A percentile compares a stretch with the other conserved stretches of the same genome.
Conservation (phyloP, 2,888 invertebrate species). For the Lochmaea capreae region DNA sequence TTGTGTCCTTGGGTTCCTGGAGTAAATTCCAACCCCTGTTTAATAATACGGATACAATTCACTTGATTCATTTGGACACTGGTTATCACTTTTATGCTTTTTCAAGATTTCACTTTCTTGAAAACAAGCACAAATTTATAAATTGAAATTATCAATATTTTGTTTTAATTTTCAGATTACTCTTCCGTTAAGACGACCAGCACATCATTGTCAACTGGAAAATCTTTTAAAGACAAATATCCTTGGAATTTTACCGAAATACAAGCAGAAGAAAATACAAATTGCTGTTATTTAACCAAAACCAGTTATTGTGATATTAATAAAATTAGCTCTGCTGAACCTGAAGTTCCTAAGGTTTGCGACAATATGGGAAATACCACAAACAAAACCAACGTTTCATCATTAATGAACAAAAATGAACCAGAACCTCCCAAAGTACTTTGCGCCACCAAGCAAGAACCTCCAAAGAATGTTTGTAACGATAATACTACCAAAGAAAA, state of each 20-base stretch:
- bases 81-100: no score
- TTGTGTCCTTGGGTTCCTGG: no score
- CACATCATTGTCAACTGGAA: neutral
- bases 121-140: no score
- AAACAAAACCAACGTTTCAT: no score
- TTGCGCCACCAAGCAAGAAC: neutral
- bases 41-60: no score
- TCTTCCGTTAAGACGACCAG: neutral
- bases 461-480: neutral
- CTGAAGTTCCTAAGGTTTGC: conserved; percentile 6
- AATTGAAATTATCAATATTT: no score
- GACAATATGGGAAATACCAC: neutral
- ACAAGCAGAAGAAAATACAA: neutral
- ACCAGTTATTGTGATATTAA: neutral
- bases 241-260: neutral
- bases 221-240: conserved; percentile 1
- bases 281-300: conserved; percentile 2
- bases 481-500: neutral
- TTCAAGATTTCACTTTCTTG: no score
- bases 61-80: no score
- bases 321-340: conserved; percentile 13
- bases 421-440: neutral
- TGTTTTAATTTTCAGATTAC: neutral
- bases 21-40: no score
- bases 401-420: neutral